phyloP scores from a whole-genome alignment of 2,113 vertebrate genomes.

The Oophaga pumilio region DNA sequence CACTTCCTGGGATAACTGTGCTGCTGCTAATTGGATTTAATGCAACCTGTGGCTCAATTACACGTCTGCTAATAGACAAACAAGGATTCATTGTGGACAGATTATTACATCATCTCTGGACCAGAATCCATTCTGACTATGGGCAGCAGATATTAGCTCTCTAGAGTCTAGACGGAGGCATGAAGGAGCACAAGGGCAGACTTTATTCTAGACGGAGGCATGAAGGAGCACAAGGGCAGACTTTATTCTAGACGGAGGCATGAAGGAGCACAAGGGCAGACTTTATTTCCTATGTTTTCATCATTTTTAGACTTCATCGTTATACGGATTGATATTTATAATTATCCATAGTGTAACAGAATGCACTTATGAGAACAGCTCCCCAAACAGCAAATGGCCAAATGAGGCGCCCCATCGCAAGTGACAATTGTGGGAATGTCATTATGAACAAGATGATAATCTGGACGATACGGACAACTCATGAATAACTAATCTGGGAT shows the following conservation, averaged over 20 bases:
- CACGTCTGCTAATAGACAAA: background rate
- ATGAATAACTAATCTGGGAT: background rate
- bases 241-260: background rate
- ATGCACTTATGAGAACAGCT: no score
- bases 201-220: background rate
- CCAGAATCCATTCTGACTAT: background rate
- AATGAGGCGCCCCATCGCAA: no score
- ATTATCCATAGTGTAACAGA: background rate
- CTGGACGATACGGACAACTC: background rate
- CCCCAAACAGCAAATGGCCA: no score
- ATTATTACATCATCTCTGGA: background rate
- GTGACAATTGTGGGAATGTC: background rate
- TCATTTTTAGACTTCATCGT: background rate
- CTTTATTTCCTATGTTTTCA: no score
- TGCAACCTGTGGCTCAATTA: slow-evolving; percentile 1
- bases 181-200: no score
- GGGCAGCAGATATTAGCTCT: background rate
- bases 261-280: no score
- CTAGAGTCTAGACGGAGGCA: background rate
- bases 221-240: no score
- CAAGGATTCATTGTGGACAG: slow-evolving; percentile 2
- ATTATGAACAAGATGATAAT: background rate
- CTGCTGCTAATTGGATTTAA: slow-evolving; percentile 27
- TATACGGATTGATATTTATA: background rate
- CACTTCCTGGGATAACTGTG: background rate